Conservation (phyloP, 2,888 invertebrate species). For the Lagria hirta region DNA sequence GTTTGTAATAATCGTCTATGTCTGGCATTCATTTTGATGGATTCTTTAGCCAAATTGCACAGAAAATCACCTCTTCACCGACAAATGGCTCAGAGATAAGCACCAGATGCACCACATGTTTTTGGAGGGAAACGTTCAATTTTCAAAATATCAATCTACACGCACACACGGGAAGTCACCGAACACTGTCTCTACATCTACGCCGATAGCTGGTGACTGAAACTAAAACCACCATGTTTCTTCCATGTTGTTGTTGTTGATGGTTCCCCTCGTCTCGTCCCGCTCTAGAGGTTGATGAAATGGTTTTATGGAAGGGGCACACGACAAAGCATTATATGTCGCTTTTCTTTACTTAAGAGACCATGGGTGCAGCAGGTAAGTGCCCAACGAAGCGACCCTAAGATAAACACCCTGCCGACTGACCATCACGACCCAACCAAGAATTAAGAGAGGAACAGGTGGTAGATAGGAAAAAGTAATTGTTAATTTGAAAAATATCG, state of each 20-base stretch:
- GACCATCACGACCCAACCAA: too few species aligned
- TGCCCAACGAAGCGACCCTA: too few species aligned
- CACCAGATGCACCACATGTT: slow-evolving; percentile 26
- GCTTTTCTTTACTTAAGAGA: slow-evolving; percentile 13
- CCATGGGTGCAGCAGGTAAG: too few species aligned
- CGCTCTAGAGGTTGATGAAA: too few species aligned
- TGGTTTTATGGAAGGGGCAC: slow-evolving; percentile 35
- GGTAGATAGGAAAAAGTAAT: too few species aligned
- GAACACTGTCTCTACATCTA: slow-evolving; percentile 50
- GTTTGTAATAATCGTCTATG: slow-evolving; percentile 48
- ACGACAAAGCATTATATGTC: slow-evolving; percentile 27
- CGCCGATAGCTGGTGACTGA: slow-evolving; percentile 19
- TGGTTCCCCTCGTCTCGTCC: slow-evolving; percentile 20
- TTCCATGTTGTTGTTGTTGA: slow-evolving; percentile 19
- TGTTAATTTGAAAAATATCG: too few species aligned
- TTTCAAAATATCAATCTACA: slow-evolving; percentile 14
- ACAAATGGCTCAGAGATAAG: slow-evolving; percentile 35
- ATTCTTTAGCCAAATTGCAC: slow-evolving; percentile 19
- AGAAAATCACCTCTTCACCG: slow-evolving; percentile 44
- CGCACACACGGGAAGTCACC: slow-evolving; percentile 29
- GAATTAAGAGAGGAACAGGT: too few species aligned
- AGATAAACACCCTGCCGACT: too few species aligned
- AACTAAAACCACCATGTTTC: slow-evolving; percentile 29
- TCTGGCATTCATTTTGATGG: slow-evolving; percentile 46
- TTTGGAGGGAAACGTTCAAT: too few species aligned